These are phyloP conservation scores for Triplophysa siluroides DNA, from an alignment of 2,113 vertebrate species.

Conservation along the genomic window DNA sequence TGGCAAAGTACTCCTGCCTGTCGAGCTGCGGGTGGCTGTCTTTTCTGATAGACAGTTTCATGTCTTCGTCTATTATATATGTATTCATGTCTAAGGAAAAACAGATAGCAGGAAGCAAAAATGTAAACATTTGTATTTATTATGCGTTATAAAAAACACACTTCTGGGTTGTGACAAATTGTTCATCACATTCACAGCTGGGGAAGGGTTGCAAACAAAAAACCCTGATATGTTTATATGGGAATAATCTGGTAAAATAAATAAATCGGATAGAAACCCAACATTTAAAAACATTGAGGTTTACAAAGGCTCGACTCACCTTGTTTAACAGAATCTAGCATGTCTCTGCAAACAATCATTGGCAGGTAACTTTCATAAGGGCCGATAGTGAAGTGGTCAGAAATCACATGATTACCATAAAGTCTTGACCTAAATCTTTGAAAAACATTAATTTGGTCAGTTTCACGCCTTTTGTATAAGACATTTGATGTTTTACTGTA, in stretches of 20 bases:
- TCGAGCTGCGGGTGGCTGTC: neutral
- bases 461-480: neutral
- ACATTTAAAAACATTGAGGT: no score
- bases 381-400: conserved; percentile 47
- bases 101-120: neutral
- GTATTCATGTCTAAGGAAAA: neutral
- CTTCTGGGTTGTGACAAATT: no score
- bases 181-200: no score
- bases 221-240: no score
- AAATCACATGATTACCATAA: conserved; percentile 38
- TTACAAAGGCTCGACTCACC: conserved; percentile 8
- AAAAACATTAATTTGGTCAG: neutral
- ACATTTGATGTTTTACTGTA: neutral
- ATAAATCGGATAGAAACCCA: no score
- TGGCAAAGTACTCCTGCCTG: neutral
- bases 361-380: conserved; percentile 64
- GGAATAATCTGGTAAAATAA: no score
- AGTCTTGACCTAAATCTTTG: neutral
- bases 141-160: no score
- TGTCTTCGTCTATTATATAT: neutral
- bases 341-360: conserved; percentile 68
- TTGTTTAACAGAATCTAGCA: conserved; percentile 59
- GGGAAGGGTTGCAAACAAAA: no score
- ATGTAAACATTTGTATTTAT: neutral
- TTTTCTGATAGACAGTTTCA: conserved; percentile 5